phyloP scores from a whole-genome alignment of 2,888 invertebrate genomes.

The Incurvaria masculella region DNA sequence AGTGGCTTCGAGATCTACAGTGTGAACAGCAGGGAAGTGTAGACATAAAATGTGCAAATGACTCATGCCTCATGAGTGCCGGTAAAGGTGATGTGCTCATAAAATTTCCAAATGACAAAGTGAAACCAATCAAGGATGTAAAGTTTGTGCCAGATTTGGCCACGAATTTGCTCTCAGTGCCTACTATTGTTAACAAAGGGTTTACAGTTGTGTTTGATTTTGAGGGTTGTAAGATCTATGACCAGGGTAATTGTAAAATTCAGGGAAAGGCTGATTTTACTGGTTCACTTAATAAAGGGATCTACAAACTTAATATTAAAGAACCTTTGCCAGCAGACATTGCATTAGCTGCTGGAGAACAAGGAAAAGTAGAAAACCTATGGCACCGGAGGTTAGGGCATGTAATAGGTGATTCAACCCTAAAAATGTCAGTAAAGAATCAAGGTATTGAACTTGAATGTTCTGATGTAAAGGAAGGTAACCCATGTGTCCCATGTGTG shows the following conservation, averaged over 20 bases:
- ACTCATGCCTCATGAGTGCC: no score
- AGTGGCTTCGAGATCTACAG: no score
- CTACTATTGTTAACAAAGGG: background rate
- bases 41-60: no score
- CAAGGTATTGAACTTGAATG: background rate
- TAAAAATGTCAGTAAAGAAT: background rate
- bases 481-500: background rate
- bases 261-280: background rate
- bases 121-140: no score
- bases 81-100: no score
- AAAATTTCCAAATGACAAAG: no score
- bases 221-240: constrained; percentile 1
- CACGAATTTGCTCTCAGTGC: no score
- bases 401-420: background rate
- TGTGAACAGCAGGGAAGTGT: no score
- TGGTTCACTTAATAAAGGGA: constrained; percentile 2
- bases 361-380: background rate
- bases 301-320: constrained; percentile 3
- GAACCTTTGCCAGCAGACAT: background rate
- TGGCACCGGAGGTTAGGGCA: constrained; percentile 4
- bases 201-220: constrained; percentile 1
- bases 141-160: no score
- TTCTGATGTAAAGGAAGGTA: constrained; percentile 2
- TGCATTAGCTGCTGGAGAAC: constrained; percentile 1
- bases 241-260: background rate